Percentiles rank a stretch among this genome's conserved stretches.
Evolutionary conservation across 2,797 vertebrate species (phyloP).

Genomic region (Stomatorhinus walkeri): DNA sequence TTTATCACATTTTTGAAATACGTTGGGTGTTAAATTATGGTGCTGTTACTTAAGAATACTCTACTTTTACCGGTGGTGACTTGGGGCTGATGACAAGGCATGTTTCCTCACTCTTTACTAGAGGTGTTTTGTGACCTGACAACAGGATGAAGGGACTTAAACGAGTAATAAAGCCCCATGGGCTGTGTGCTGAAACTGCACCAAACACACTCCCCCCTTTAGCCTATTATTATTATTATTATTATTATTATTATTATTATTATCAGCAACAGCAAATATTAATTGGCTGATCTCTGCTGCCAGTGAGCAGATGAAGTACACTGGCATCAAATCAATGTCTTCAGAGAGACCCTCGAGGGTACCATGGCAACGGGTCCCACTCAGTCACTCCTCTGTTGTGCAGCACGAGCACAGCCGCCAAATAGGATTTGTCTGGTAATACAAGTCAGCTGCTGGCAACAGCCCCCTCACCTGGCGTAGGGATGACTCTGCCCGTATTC

Average conservation of each 20-base stretch:
- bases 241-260: neutral
- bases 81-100: neutral
- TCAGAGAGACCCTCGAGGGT: neutral
- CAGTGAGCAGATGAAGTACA: neutral
- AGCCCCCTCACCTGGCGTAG: neutral
- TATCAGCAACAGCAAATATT: neutral
- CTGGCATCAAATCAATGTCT: neutral
- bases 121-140: neutral
- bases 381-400: neutral
- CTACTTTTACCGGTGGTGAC: neutral
- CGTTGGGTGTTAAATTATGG: neutral
- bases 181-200: neutral
- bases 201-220: neutral
- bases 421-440: conserved; percentile 1
- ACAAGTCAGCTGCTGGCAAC: neutral
- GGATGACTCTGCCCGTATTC: neutral
- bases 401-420: neutral
- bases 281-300: neutral
- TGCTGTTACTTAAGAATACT: neutral
- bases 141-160: neutral
- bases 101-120: neutral
- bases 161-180: neutral
- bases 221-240: neutral
- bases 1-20: neutral
- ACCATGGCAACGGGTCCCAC: neutral